Evolutionary conservation across 2,888 invertebrate genomes (phyloP).

Genomic region (Willowsia nigromaculata): DNA sequence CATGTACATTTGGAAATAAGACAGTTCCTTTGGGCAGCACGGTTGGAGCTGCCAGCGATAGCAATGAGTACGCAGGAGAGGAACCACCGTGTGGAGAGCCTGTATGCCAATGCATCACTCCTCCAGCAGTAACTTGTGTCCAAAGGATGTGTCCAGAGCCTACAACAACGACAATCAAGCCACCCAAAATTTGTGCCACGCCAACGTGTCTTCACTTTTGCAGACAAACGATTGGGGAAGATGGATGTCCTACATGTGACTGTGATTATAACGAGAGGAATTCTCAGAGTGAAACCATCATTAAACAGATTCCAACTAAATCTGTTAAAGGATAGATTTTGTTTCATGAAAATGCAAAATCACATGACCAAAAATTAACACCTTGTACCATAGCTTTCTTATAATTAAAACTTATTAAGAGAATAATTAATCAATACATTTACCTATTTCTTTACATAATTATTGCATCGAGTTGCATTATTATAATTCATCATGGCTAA

Average conservation of each 20-base stretch:
- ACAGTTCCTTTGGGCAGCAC: conserved; percentile 69
- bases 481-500: too few species aligned
- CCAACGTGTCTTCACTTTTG: conserved; percentile 66
- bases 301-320: conserved; percentile 49
- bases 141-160: conserved; percentile 71
- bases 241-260: conserved; percentile 74
- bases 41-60: conserved; percentile 40
- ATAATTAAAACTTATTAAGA: too few species aligned
- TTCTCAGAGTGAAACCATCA: conserved; percentile 3
- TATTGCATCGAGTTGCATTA: too few species aligned
- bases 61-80: conserved; percentile 31
- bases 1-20: conserved; percentile 71
- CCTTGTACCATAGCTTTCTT: too few species aligned
- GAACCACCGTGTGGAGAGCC: conserved; percentile 73
- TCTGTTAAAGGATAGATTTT: conserved; percentile 66
- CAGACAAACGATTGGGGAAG: conserved; percentile 54
- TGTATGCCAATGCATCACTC: conserved; percentile 72
- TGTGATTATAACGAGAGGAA: conserved; percentile 52
- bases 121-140: conserved; percentile 72
- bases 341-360: not conserved
- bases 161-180: conserved; percentile 44
- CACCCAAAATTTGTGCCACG: conserved; percentile 37
- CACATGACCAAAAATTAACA: not conserved
- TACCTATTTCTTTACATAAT: too few species aligned
- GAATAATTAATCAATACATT: too few species aligned